These are phyloP conservation scores for Neoascia interrupta DNA, from an alignment of 2,888 invertebrate species.

Conservation along the genomic window DNA sequence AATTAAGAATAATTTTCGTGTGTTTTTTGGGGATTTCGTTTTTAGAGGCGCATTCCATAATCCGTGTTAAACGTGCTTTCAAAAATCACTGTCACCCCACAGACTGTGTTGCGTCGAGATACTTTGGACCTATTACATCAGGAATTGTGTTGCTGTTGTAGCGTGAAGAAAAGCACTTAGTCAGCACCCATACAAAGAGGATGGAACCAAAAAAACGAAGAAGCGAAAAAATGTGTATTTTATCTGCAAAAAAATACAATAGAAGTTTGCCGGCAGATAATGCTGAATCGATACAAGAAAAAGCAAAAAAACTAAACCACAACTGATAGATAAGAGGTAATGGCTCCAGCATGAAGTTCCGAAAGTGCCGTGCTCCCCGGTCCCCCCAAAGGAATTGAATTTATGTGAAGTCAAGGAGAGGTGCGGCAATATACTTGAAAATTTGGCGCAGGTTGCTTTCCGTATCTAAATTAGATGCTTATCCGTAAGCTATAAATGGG, in stretches of 20 bases:
- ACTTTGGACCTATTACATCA: constrained; percentile 25
- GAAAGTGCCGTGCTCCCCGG: constrained; percentile 1
- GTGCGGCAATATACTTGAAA: constrained; percentile 12
- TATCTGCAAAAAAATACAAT: constrained; percentile 21
- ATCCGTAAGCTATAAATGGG: too few species aligned
- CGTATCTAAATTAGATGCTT: constrained; percentile 22
- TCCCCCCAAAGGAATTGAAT: constrained; percentile 29
- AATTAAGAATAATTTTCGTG: constrained; percentile 15
- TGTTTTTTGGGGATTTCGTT: not conserved
- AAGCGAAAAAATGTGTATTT: constrained; percentile 14
- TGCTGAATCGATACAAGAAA: constrained; percentile 37
- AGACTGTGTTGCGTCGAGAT: not conserved
- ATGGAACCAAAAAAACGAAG: too few species aligned
- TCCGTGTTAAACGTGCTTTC: constrained; percentile 13
- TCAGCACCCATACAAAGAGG: too few species aligned
- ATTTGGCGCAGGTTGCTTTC: constrained; percentile 19
- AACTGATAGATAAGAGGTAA: constrained; percentile 46
- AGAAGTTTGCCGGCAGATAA: constrained; percentile 19
- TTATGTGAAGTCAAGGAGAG: constrained; percentile 3
- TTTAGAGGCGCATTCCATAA: constrained; percentile 9
- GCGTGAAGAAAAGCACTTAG: too few species aligned
- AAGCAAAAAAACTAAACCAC: constrained; percentile 12
- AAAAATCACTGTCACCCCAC: constrained; percentile 9
- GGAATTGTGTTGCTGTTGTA: constrained; percentile 13
- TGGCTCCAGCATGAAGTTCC: constrained; percentile 25